Percentiles rank a stretch among this genome's conserved stretches.
These are phyloP conservation scores for Psittacula cyanocephala DNA, from an alignment of 2,113 vertebrate genomes.

Conservation along the genomic window DNA sequence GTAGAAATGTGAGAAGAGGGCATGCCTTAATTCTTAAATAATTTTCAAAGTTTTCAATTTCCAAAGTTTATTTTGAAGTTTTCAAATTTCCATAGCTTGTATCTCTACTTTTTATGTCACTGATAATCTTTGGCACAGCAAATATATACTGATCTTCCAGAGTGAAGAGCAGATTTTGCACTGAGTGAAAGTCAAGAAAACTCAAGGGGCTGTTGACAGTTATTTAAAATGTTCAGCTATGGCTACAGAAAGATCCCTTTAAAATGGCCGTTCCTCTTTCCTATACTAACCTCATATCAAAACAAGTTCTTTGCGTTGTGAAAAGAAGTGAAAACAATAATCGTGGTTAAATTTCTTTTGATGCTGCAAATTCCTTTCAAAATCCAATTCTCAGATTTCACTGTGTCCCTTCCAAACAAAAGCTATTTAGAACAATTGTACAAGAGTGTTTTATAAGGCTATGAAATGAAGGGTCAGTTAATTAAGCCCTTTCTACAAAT, in stretches of 20 bases:
- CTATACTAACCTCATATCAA: background rate
- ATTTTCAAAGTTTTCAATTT: background rate
- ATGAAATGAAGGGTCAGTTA: background rate
- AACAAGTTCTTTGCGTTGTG: background rate
- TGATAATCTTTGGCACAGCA: background rate
- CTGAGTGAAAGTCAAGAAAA: background rate
- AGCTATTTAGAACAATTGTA: background rate
- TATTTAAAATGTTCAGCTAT: background rate
- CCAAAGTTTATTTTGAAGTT: background rate
- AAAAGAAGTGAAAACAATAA: background rate
- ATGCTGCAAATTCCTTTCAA: background rate
- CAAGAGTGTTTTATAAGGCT: constrained; percentile 30
- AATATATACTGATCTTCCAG: background rate
- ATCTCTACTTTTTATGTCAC: background rate
- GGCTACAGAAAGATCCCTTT: background rate
- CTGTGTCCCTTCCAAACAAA: background rate
- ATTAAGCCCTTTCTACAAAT: background rate
- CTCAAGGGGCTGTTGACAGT: background rate
- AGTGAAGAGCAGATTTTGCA: background rate
- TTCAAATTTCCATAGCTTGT: background rate
- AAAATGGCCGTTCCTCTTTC: background rate
- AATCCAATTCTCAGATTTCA: constrained; percentile 2
- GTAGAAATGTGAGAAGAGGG: background rate
- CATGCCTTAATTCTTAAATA: background rate
- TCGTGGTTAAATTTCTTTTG: constrained; percentile 10